phyloP scores from a whole-genome alignment of 2,888 invertebrate genomes.

The Dermolepida albohirtum region DNA sequence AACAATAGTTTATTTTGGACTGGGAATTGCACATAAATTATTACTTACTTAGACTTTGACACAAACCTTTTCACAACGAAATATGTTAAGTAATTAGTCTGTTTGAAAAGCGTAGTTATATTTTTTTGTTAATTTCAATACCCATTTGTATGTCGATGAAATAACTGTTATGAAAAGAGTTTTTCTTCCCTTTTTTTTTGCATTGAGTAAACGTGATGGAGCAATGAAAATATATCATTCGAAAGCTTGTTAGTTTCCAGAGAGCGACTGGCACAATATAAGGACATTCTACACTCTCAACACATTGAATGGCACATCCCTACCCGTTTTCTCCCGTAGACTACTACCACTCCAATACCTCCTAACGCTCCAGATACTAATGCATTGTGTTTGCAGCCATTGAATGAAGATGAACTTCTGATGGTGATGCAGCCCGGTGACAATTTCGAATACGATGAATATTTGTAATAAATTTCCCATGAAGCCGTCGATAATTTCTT shows the following conservation, averaged over 20 bases:
- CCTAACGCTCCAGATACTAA: slow-evolving; percentile 40
- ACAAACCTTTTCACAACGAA: no score
- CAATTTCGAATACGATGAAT: slow-evolving; percentile 44
- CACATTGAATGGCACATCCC: slow-evolving; percentile 33
- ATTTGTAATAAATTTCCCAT: background rate
- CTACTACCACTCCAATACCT: slow-evolving; percentile 9
- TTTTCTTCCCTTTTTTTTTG: slow-evolving; percentile 26
- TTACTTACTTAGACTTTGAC: background rate
- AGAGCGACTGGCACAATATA: slow-evolving; percentile 42
- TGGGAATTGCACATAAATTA: background rate
- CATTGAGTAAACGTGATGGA: slow-evolving; percentile 44
- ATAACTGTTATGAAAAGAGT: slow-evolving; percentile 42
- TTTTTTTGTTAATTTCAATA: slow-evolving; percentile 5
- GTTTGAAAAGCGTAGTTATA: no score
- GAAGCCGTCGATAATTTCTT: slow-evolving; percentile 24
- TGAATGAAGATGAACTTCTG: slow-evolving; percentile 57
- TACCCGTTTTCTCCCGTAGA: slow-evolving; percentile 2
- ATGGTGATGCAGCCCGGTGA: slow-evolving; percentile 53
- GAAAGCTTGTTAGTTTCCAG: slow-evolving; percentile 42
- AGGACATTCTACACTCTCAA: slow-evolving; percentile 39
- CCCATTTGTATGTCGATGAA: slow-evolving; percentile 18
- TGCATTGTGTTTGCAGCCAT: slow-evolving; percentile 53
- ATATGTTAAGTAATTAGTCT: no score
- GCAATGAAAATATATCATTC: slow-evolving; percentile 47
- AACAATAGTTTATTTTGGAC: background rate